Percentiles rank a stretch among this genome's conserved stretches.
phyloP scores from a whole-genome alignment of 53 echinoderm and acorn worm species.

The Holothuria leucospilota region DNA sequence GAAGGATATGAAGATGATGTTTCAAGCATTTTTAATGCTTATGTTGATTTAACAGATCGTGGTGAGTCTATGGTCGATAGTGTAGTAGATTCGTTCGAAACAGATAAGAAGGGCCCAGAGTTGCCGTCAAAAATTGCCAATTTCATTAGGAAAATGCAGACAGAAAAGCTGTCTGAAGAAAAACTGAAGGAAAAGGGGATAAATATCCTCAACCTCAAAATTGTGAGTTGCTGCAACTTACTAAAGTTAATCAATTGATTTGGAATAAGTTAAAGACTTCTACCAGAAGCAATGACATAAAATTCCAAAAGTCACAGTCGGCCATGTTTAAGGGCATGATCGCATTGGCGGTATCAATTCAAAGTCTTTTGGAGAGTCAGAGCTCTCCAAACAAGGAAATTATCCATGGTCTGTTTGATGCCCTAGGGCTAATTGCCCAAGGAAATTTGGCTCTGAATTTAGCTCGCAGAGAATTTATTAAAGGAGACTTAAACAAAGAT shows the following conservation, averaged over 20 bases:
- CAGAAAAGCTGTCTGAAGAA: no score
- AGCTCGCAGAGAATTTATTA: no score
- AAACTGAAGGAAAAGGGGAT: background rate
- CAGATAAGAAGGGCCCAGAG: background rate
- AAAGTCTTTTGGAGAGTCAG: background rate
- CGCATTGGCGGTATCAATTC: background rate
- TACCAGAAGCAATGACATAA: background rate
- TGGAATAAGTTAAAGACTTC: background rate
- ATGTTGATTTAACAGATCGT: no score
- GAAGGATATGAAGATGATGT: no score
- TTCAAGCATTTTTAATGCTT: no score
- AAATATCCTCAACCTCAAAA: background rate
- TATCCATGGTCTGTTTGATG: no score
- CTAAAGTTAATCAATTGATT: background rate
- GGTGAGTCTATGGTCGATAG: no score
- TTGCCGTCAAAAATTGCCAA: background rate
- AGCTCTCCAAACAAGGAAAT: no score
- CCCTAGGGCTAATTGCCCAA: no score
- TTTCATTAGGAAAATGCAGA: background rate
- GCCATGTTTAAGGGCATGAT: background rate
- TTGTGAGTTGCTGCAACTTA: background rate
- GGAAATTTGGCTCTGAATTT: no score
- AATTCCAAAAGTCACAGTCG: background rate
- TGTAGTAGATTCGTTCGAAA: no score
- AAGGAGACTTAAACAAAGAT: no score